phyloP scores from a whole-genome alignment of 2,113 vertebrate species.

The Esox niger region DNA sequence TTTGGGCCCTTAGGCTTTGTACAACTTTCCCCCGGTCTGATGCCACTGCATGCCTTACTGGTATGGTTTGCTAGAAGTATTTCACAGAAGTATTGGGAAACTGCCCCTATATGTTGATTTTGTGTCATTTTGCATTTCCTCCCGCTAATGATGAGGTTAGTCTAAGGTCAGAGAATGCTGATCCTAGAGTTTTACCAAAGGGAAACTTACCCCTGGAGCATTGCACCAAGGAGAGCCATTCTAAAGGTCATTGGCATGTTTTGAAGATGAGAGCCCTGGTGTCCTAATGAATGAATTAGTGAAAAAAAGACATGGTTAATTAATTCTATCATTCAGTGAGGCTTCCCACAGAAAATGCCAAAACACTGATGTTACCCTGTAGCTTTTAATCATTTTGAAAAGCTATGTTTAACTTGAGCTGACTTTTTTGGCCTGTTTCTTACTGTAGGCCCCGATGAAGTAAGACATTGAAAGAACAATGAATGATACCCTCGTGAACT shows the following conservation, averaged over 20 bases:
- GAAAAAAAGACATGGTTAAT: conserved; percentile 34
- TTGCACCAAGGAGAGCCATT: conserved; percentile 8
- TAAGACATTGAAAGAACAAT: too few relatives aligned
- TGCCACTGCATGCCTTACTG: conserved; percentile 9
- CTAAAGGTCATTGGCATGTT: conserved; percentile 49
- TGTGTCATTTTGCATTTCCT: too few relatives aligned
- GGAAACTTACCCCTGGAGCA: too few relatives aligned
- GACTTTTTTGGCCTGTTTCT: too few relatives aligned
- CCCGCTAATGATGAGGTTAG: too few relatives aligned
- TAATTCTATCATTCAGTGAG: conserved; percentile 43
- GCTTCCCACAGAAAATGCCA: conserved; percentile 41
- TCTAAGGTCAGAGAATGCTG: too few relatives aligned
- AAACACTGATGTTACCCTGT: conserved; percentile 22
- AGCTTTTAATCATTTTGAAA: conserved; percentile 13
- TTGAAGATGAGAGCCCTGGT: conserved; percentile 39
- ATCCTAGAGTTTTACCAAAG: too few relatives aligned
- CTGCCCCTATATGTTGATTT: too few relatives aligned
- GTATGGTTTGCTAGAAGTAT: conserved; percentile 20
- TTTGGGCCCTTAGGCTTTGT: too few relatives aligned
- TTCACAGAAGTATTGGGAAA: background rate
- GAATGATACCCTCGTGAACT: too few relatives aligned
- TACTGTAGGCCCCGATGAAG: too few relatives aligned
- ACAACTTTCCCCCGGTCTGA: too few relatives aligned
- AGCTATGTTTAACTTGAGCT: conserved; percentile 11
- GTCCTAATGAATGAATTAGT: conserved; percentile 51